Conservation (phyloP, 2,888 invertebrate genomes). For the Dendrolimus pini region DNA sequence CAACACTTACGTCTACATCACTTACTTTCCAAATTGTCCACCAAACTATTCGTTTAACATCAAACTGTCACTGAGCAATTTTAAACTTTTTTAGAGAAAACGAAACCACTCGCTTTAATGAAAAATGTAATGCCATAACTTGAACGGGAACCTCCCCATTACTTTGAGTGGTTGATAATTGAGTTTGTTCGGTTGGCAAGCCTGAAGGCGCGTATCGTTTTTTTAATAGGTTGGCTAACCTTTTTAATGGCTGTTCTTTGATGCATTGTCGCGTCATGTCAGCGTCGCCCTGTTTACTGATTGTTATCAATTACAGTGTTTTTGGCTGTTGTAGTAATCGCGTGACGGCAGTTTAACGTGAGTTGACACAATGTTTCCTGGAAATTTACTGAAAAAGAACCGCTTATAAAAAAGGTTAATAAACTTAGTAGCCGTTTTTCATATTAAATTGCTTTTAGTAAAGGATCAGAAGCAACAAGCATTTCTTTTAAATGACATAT, state of each 20-base stretch:
- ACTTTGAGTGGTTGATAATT: conserved; percentile 27
- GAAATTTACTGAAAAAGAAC: too few species aligned
- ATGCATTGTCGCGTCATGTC: not conserved
- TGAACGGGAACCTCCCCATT: conserved; percentile 12
- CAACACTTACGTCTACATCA: too few species aligned
- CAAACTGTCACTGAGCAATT: not conserved
- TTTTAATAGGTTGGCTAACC: not conserved
- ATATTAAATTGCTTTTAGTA: too few species aligned
- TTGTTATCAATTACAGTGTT: not conserved
- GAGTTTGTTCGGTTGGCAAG: conserved; percentile 14
- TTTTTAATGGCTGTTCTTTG: not conserved
- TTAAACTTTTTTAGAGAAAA: not conserved
- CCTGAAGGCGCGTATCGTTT: not conserved
- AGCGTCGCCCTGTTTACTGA: not conserved
- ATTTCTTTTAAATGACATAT: too few species aligned
- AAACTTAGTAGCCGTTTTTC: too few species aligned
- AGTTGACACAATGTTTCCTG: too few species aligned
- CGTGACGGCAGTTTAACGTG: not conserved
- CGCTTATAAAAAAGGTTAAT: too few species aligned
- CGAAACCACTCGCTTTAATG: conserved; percentile 29
- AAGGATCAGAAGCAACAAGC: too few species aligned
- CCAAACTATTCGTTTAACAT: too few species aligned
- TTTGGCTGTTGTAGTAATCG: not conserved
- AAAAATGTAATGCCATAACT: conserved; percentile 18
- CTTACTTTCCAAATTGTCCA: too few species aligned